Evolutionary conservation across 1,140 invertebrate species (phyloP), one percentile per base, ranked within the genome.

Genomic region (Anoplophora glabripennis): DNA sequence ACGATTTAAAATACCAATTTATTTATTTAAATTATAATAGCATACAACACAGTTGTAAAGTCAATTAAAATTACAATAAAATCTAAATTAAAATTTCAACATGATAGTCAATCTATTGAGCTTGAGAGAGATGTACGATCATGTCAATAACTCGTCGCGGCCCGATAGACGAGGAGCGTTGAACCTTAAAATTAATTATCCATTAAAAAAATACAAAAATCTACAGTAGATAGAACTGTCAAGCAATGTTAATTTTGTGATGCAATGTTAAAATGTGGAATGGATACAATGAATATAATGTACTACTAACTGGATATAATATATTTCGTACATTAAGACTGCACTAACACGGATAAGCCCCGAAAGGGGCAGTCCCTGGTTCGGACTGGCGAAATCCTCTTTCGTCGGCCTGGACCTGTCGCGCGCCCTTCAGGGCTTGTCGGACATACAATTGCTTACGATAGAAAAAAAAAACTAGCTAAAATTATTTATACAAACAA

Each of bases 401-500:
- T 17, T 42, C 21, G 18, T 59, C 53, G 21, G 5, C 21, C 21
- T 28, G 21, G 5, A 28, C 21, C 21, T 28, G 21, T 3, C 21
- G 11, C 17, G 5, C 21, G 11, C 17, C 45, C 28, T 47, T n/a
- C n/a, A 12, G n/a, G 4, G 21, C 34, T 49, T 35, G 14, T 35
- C 9, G 11, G 47, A 37, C 33, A 35, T 49, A 37, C 56, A 69
- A 66, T 68, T 72, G 70, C 69, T 73, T 73, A 73, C 63, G 67
- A 72, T 72, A 70, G 21, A 28, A 28, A 28, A 71, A 72, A 61
- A 70, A 71, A 72, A 53, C 69, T 73, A 72, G 68, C 71, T 71
- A 72, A 69, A 73, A 71, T 68, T 73, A 70, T 73, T 73, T 73
- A 73, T 73, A 73, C 72, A 73, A 71, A 72, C 68, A 72, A 73